phyloP scores from a whole-genome alignment of 2,888 invertebrate species.

The Tinea pellionella region DNA sequence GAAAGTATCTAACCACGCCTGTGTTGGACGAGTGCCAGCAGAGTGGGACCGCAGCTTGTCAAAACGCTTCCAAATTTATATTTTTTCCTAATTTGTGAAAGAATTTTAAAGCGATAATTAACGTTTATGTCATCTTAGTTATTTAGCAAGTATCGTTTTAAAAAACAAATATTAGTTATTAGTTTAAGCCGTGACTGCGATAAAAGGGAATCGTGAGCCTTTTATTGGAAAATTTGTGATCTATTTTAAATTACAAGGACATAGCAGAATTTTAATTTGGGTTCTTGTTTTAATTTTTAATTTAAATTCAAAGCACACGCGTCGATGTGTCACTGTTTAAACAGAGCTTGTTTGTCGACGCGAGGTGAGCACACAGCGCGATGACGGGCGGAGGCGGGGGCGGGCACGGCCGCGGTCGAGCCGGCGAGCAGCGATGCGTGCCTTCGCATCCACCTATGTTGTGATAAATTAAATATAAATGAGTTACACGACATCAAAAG shows the following conservation, averaged over 20 bases:
- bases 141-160: neutral
- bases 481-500: neutral
- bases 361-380: constrained; percentile 12
- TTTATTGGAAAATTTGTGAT: constrained; percentile 8
- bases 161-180: neutral
- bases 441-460: neutral
- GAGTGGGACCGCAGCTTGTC: constrained; percentile 28
- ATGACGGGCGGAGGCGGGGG: neutral
- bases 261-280: constrained; percentile 1
- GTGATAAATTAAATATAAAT: constrained; percentile 2
- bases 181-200: neutral
- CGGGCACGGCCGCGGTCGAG: neutral
- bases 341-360: constrained; percentile 47
- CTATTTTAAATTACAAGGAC: constrained; percentile 3
- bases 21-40: constrained; percentile 47
- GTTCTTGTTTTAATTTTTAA: constrained; percentile 27
- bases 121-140: constrained; percentile 42
- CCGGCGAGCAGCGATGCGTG: constrained; percentile 8
- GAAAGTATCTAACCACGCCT: neutral
- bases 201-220: neutral
- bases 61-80: constrained; percentile 48
- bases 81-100: constrained; percentile 50
- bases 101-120: constrained; percentile 51
- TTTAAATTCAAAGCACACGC: constrained; percentile 56
- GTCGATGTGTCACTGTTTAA: constrained; percentile 52